These are phyloP conservation scores for Lobophora halterata DNA, from an alignment of 2,888 invertebrate species.

Conservation along the genomic window DNA sequence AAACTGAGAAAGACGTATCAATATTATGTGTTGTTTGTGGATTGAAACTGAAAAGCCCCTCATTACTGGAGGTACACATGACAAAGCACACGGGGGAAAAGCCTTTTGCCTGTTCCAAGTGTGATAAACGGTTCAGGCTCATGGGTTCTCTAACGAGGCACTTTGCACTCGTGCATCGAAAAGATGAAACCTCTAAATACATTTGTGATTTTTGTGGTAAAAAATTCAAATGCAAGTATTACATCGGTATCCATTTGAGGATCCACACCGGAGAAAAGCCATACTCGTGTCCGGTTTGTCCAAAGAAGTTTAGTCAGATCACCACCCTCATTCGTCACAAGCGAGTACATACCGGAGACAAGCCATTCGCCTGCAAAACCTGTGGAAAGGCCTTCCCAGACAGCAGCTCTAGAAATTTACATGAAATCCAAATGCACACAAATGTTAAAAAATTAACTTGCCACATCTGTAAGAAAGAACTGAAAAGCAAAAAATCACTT, in stretches of 20 bases:
- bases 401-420: slow-evolving; percentile 58
- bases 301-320: slow-evolving; percentile 57
- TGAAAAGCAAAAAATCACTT: slow-evolving; percentile 74
- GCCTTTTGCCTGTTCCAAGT: slow-evolving; percentile 56
- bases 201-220: slow-evolving; percentile 71
- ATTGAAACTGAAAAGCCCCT: slow-evolving; percentile 47
- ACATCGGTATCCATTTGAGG: slow-evolving; percentile 64
- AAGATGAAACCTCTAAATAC: slow-evolving; percentile 39
- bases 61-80: slow-evolving; percentile 63
- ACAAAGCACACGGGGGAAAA: slow-evolving; percentile 68
- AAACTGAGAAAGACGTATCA: too few relatives aligned
- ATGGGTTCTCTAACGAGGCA: slow-evolving; percentile 64
- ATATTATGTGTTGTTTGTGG: slow-evolving; percentile 63
- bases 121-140: slow-evolving; percentile 51
- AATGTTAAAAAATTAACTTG: slow-evolving; percentile 78
- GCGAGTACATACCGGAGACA: slow-evolving; percentile 67
- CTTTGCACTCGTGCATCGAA: slow-evolving; percentile 48
- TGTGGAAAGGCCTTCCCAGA: slow-evolving; percentile 65
- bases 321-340: slow-evolving; percentile 67
- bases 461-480: slow-evolving; percentile 73
- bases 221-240: slow-evolving; percentile 61
- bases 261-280: slow-evolving; percentile 67
- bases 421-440: slow-evolving; percentile 61
- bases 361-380: slow-evolving; percentile 58
- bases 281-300: slow-evolving; percentile 60